Base-by-base conservation (phyloP, 2,113 vertebrate genomes). In the Silurus asotus region DNA sequence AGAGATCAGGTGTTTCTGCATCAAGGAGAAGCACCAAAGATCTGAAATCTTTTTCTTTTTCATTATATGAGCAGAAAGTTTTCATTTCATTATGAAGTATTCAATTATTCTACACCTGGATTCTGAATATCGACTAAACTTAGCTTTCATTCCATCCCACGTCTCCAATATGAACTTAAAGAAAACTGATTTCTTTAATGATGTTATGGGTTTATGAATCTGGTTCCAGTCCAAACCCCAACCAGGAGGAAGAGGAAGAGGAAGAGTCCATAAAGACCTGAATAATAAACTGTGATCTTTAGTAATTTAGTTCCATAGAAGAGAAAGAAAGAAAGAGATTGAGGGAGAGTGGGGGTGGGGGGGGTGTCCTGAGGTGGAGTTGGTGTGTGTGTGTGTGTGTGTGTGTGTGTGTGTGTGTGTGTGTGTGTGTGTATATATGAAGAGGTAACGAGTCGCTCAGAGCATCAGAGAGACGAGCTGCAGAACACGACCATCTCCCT, bases 371-470 rank as follows among this genome's bases (percentile, higher is more conserved):
- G 81, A 82, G 48, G 81, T 69, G 6, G 81, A 53, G 61, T n/a
- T 82, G 3, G 8, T 67, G 62, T 55, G 2, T 55, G 81, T 37
- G 37, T 37, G 37, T 37, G 37, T 37, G 37, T 37, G 37, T 37
- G 37, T 37, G 37, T 37, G 37, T 37, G 37, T 37, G 37, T 37
- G 37, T 37, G 37, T 37, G 37, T 37, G 37, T 37, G 37, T 37
- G 37, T 37, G 37, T 37, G 37, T 37, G 37, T 37, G 37, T 37
- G 2, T 37, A 37, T 67, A 88, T 88, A 88, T 82, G 85, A 88
- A 81, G 70, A 70, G 28, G 74, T n/a, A 28, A 8, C 4, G 79
- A 53, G 10, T 48, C 37, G 9, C 19, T 13, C 37, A 56, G 55
- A 53, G 49, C 51, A 15, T 51, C 87, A 88, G 76, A 81, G 49